A percentile compares a stretch with the other conserved stretches of the same genome.
phyloP scores from a whole-genome alignment of 2,797 vertebrate species.

The Synaphobranchus kaupii region DNA sequence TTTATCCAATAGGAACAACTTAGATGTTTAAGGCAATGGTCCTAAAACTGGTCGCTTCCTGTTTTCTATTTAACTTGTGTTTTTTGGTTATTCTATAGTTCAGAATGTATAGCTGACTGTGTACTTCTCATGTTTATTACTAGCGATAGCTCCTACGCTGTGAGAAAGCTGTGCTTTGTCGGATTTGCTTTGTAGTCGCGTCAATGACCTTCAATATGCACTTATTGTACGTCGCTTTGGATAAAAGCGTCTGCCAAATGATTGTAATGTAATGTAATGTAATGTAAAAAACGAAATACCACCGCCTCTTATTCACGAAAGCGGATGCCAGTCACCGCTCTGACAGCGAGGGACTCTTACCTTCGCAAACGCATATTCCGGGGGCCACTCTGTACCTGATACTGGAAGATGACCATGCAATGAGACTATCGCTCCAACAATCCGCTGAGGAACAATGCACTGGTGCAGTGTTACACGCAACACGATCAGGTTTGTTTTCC shows the following conservation, averaged over 20 bases:
- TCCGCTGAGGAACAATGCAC: constrained; percentile 10
- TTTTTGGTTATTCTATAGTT: no score
- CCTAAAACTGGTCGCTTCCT: no score
- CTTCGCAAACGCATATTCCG: background rate
- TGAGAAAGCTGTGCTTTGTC: no score
- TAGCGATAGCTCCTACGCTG: no score
- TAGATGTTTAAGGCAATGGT: background rate
- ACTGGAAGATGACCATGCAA: background rate
- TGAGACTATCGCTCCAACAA: constrained; percentile 4
- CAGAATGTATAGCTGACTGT: no score
- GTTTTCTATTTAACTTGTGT: no score
- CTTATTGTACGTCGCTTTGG: no score
- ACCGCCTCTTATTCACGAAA: background rate
- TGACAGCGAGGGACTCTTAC: background rate
- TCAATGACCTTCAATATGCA: no score
- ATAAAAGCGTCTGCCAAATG: no score
- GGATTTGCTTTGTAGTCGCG: no score
- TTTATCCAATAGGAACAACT: background rate
- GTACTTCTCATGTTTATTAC: no score
- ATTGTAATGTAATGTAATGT: no score
- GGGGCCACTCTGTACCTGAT: background rate
- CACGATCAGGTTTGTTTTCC: constrained; percentile 16
- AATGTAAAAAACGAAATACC: background rate
- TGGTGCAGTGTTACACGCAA: constrained; percentile 27
- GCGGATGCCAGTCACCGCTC: background rate